Evolutionary conservation across 2,797 vertebrate genomes (phyloP), one percentile per base, ranked within the genome.

Genomic region (Intellagama lesueurii): DNA sequence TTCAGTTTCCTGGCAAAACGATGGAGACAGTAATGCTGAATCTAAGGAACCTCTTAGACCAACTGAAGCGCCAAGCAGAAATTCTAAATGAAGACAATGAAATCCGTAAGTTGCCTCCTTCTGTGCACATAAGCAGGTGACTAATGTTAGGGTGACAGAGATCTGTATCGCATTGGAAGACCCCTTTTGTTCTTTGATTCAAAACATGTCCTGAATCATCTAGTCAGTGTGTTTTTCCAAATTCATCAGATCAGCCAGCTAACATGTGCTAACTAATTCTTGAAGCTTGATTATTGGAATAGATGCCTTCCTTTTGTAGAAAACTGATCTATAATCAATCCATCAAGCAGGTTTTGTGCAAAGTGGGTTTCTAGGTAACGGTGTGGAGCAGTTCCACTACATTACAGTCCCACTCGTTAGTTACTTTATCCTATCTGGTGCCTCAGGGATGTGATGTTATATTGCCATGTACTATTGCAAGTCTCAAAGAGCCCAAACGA

Each of bases 71-170:
- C 44, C 98, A 98, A 81, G 96, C 97, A 56, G 98, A 99, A 82
- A 79, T 97, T 49, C 97, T 99, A 86, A 99, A 97, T 81, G 98
- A 99, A 88, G 98, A 97, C 82, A 96, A 97, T 60, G 98, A 99
- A 90, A 97, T 95, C 79, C 97, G 99, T 99, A 95, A 99, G 99
- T 98, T 89, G 90, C 89, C 81, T 7, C 78, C 26, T 81, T 30
- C 56, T 17, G 40, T 77, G 64, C 44, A 44, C 68, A 6, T 32
- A 14, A 88, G 77, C 19, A 60, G 19, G 64, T 70, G 1, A 73
- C 66, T 79, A n/a, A 40, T 79, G 75, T 2, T 44, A 32, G 19
- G 28, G 24, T 5, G 0, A 2, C 0, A 49, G n/a, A 40, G 2
- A 0, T 0, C 52, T 7, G 12, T 19, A 68, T 7, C 1, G 12